A percentile compares a stretch with the other conserved stretches of the same genome.
Evolutionary conservation across 2,888 invertebrate genomes (phyloP).

Genomic region (Cheilosia impressa): DNA sequence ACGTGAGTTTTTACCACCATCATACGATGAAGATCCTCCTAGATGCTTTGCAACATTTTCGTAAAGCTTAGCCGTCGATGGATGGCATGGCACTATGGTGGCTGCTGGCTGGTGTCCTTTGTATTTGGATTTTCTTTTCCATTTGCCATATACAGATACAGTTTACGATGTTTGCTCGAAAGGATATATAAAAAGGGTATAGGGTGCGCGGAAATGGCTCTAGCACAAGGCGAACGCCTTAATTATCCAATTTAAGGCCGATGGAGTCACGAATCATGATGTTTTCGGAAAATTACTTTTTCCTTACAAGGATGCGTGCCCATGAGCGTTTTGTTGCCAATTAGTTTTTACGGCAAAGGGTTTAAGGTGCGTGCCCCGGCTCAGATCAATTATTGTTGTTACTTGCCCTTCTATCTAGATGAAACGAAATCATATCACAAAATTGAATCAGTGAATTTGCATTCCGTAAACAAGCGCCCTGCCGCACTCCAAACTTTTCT

Average conservation of each 20-base stretch:
- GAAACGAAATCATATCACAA: constrained; percentile 59
- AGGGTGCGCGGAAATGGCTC: constrained; percentile 1
- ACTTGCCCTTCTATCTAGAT: constrained; percentile 36
- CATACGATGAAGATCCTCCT: constrained; percentile 34
- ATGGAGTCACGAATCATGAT: constrained; percentile 69
- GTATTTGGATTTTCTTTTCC: neutral
- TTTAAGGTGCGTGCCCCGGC: constrained; percentile 11
- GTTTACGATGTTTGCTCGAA: constrained; percentile 57
- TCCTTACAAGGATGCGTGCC: constrained; percentile 26
- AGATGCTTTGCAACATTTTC: constrained; percentile 52
- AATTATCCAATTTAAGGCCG: constrained; percentile 66
- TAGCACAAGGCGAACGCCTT: constrained; percentile 50
- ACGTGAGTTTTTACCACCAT: constrained; percentile 57
- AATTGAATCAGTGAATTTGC: constrained; percentile 72
- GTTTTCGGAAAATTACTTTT: constrained; percentile 54
- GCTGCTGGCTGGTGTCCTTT: constrained; percentile 29
- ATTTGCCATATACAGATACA: neutral
- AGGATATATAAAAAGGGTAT: constrained; percentile 60
- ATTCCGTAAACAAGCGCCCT: constrained; percentile 65
- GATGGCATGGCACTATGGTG: constrained; percentile 14
- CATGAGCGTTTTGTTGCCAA: constrained; percentile 58
- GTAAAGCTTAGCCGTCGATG: constrained; percentile 25
- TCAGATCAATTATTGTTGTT: neutral
- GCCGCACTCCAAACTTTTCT: constrained; percentile 17
- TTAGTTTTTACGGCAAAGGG: constrained; percentile 48